Evolutionary conservation across 2,113 vertebrate genomes (phyloP), one percentile per base, ranked within the genome.

Genomic region (Falcunculus frontatus): DNA sequence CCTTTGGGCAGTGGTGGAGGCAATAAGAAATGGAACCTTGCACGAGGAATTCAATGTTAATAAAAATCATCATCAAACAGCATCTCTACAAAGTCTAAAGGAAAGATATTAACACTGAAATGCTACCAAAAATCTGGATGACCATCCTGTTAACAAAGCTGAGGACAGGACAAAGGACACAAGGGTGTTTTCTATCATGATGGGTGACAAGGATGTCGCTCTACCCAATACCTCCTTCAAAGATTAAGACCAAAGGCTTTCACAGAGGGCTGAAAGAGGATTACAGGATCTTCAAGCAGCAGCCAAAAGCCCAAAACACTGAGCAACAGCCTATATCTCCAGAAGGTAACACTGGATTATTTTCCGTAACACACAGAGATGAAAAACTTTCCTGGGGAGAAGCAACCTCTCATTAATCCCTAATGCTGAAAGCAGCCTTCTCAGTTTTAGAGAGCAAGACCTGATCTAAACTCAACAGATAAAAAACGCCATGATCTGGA

Each of bases 401-500:
- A 93, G 69, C 10, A 77, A 81, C 6, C 19, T 70, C 46, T 57
- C 33, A 49, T 35, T 84, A 77, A 94, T 59, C 47, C 26, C 32
- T 53, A 13, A 10, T 60, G 52, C 59, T 68, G 68, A 78, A 84
- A 90, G 44, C 12, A 3, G 0, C 27, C 42, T 81, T 64, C 60
- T 64, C 32, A 64, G 0, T 75, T 95, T 78, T 72, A 78, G 69
- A 78, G 47, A 52, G 33, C 23, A 16, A 90, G 23, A 77, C 37
- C 5, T 90, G 42, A 77, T 55, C 55, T 47, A 65, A 60, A 70
- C 29, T 59, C 56, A 75, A 55, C 18, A 65, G 35, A 27, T 63
- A 59, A 90, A 73, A 79, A 21, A 0, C 1, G 11, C 21, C 11
- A 35, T 0, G 1, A 52, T 53, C 16, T n/a, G 18, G 12, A 94